Evolutionary conservation across 2,888 invertebrate species (phyloP), one percentile per base, ranked within the genome.

Genomic region (Andrena praecox): DNA sequence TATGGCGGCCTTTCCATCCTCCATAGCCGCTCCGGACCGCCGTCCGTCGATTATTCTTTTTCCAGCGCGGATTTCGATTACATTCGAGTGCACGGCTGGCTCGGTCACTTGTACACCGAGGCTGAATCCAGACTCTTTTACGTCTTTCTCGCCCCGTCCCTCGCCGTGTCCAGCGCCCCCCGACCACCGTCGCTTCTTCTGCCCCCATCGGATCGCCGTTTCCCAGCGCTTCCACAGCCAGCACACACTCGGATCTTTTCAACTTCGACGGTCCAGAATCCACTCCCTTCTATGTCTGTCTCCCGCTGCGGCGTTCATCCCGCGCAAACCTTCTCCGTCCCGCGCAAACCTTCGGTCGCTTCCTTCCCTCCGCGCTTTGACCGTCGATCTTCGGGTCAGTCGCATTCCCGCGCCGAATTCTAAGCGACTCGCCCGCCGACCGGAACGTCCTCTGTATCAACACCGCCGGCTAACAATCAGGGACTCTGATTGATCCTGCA

Each of bases 401-500:
- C 66, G 71, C 63, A 71, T 63, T 35, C 71, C 42, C 63, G 56
- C 20, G 29, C 35, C 60, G 64, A 72, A 66, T 67, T 67, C 77
- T 60, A 67, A 67, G 42, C 71, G 70, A 56, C 27, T 64, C 64
- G 33, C 59, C 48, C 6, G 6, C 67, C 31, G 20, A 42, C 56
- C 33, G 20, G 54, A 24, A 35, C 66, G 35, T 71, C 72, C 66
- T 62, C 72, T 89, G 85, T 90, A 90, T 91, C 91, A 92, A 92
- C 90, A 91, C 77, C 82, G 85, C 82, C 85, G 81, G 82, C 85
- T 84, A 89, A 91, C 91, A 92, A 92, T 92, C 91, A 89, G 86
- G 85, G 88, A 82, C 89, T 89, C 85, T 90, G 92, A 92, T 93
- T 93, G 92, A 92, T 91, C 92, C 77, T 80, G 78, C 64, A 48